Base-by-base conservation (phyloP, 2,797 vertebrate genomes). In the Liparis tanakae region DNA sequence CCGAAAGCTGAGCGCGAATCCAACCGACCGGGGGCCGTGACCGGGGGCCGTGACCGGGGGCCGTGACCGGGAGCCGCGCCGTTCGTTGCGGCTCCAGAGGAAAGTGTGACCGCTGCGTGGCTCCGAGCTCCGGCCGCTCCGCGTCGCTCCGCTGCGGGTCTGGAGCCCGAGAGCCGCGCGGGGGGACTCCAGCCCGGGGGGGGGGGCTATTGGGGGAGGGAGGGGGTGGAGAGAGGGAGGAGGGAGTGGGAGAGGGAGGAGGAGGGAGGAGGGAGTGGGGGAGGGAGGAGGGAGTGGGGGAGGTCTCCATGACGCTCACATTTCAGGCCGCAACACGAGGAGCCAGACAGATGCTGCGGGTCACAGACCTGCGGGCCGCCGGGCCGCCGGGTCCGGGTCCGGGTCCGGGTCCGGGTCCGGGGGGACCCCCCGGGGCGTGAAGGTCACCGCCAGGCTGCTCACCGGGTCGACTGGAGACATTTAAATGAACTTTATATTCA, bases 111-210 rank as follows among this genome's bases (percentile, higher is more conserved):
- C 25, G 25, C 25, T 30, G 25, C 25, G 25, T 30, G 25, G 25
- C 25, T 30, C 25, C 25, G 25, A 2, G 75, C 72, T 82, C 78
- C 34, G 73, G 71, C 82, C 81, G 83, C 89, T 89, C 87, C 61
- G 87, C 88, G 59, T 74, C 79, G 50, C 81, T 91, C 84, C 57
- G 89, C 84, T 92, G 25, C 25, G 25, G 25, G 25, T 30, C 89
- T 94, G 87, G 92, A 93, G 93, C 93, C 90, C 85, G 84, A 79
- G 86, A 91, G 89, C 83, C 81, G 89, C 87, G 84, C 84, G 82
- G 86, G 58, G 83, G 82, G 86, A 83, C 80, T 92, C 84, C 72
- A 85, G 85, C 74, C 74, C 61, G 78, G 74, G 70, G 25, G 25
- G 25, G 25, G 25, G 25, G 25, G n/a, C n/a, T n/a, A n/a, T n/a